Evolutionary conservation across 2,797 vertebrate genomes (phyloP).

Genomic region (Cryptoblepharus egeriae): DNA sequence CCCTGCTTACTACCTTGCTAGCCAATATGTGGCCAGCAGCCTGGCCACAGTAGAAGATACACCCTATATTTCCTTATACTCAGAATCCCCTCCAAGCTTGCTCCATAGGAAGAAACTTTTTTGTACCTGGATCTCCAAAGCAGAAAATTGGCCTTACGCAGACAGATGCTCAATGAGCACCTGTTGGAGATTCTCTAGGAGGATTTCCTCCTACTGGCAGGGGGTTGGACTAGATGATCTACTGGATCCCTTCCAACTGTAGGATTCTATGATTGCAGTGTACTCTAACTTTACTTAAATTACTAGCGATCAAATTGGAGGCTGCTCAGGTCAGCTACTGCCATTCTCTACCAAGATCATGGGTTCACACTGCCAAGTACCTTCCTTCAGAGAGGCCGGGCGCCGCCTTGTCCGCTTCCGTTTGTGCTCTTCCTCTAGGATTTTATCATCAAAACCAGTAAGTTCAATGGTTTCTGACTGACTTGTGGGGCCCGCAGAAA

Average conservation of each 20-base stretch:
- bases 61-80: too few relatives aligned
- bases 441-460: conserved; percentile 96
- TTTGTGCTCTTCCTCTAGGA: conserved; percentile 93
- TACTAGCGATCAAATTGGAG: not conserved
- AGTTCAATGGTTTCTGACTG: conserved; percentile 99
- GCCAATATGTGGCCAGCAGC: not conserved
- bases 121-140: not conserved
- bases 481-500: conserved; percentile 95
- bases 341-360: too few relatives aligned
- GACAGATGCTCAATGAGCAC: too few relatives aligned
- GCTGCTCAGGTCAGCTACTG: not conserved
- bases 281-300: not conserved
- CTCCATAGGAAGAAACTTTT: not conserved
- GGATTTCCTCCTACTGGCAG: too few relatives aligned
- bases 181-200: too few relatives aligned
- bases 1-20: not conserved
- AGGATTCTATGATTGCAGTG: too few relatives aligned
- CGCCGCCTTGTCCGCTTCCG: conserved; percentile 88
- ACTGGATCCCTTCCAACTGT: too few relatives aligned
- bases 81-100: not conserved
- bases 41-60: not conserved
- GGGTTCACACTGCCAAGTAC: conserved; percentile 66
- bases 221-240: too few relatives aligned
- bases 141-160: not conserved
- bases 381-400: conserved; percentile 89